phyloP scores from a whole-genome alignment of 2,113 vertebrate genomes.

The Gorsachius goisagi region DNA sequence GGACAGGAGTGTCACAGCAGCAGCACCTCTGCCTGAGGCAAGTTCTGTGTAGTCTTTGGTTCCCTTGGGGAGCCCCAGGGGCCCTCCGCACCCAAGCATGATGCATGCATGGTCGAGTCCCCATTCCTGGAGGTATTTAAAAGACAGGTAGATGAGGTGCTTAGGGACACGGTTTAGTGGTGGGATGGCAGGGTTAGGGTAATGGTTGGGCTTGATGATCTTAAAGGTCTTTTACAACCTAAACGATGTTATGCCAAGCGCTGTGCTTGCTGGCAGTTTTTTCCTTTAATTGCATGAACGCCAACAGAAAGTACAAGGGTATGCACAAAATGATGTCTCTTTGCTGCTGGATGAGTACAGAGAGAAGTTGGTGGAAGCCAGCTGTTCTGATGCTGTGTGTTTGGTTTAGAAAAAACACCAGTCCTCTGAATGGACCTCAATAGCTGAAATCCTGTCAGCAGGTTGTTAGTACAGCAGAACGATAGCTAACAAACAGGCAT shows the following conservation, averaged over 20 bases:
- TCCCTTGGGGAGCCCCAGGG: neutral
- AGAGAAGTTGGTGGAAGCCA: neutral
- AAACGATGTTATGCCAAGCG: neutral
- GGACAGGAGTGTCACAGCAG: accelerated
- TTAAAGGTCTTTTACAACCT: too few relatives aligned
- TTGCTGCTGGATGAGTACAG: neutral
- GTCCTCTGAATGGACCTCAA: neutral
- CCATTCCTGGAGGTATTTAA: too few relatives aligned
- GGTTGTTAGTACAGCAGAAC: neutral
- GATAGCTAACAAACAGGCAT: neutral
- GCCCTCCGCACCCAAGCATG: neutral
- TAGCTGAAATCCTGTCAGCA: neutral
- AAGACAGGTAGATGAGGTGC: too few relatives aligned
- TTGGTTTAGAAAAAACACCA: neutral
- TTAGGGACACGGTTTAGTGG: too few relatives aligned
- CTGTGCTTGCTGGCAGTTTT: neutral
- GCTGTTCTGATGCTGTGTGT: neutral
- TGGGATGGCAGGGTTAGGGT: too few relatives aligned
- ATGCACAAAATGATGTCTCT: too few relatives aligned
- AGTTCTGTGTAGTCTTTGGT: neutral
- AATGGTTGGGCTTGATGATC: too few relatives aligned
- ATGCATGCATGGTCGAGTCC: too few relatives aligned
- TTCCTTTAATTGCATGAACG: neutral
- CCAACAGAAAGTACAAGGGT: neutral
- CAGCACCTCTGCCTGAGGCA: neutral